These are phyloP conservation scores for Enteromius radiatus DNA, from an alignment of 2,797 vertebrate genomes.

Conservation along the genomic window DNA sequence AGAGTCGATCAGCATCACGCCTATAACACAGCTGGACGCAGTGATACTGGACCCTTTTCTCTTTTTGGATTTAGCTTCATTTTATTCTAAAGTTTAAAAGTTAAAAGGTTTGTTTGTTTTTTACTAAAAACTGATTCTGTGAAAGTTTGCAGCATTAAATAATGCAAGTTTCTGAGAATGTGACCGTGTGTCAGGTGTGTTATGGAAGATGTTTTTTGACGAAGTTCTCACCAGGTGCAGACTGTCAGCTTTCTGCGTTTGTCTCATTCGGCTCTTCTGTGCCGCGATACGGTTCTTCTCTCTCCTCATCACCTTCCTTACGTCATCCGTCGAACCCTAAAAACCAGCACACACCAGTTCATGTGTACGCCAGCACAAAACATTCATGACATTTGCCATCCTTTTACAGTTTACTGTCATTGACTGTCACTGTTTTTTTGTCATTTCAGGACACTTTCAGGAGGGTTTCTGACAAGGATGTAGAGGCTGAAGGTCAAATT, in stretches of 20 bases:
- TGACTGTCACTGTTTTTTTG: background rate
- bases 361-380: background rate
- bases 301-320: slow-evolving; percentile 92
- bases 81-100: background rate
- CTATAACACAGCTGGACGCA: slow-evolving; percentile 34
- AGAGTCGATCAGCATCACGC: slow-evolving; percentile 36
- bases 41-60: background rate
- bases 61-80: background rate
- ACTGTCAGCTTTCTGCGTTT: slow-evolving; percentile 95
- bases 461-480: background rate
- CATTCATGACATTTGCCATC: background rate
- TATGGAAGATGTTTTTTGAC: background rate
- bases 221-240: slow-evolving; percentile 90
- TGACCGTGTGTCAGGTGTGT: background rate
- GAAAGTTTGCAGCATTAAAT: background rate
- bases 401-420: background rate
- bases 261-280: slow-evolving; percentile 96
- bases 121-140: background rate
- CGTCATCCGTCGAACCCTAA: slow-evolving; percentile 91
- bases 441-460: background rate
- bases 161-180: background rate
- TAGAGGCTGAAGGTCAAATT: background rate
- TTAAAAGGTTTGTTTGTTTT: background rate
- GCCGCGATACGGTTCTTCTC: slow-evolving; percentile 98
- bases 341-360: slow-evolving; percentile 22